Base-by-base conservation (phyloP, 1,140 invertebrate genomes). In the Steinernema feltiae region DNA sequence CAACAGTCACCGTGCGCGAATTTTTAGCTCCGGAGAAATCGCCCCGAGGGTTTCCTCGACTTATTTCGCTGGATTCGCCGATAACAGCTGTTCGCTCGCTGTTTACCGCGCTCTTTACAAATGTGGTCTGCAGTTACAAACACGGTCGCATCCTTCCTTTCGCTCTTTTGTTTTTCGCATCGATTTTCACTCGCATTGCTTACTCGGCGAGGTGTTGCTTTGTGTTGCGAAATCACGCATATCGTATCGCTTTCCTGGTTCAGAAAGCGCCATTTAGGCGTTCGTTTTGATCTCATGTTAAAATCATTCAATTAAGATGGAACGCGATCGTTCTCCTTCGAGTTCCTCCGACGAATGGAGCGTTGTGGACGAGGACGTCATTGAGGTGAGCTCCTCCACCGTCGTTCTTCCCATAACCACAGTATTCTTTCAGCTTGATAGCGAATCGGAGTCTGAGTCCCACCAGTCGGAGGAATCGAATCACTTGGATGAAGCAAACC, bases 341-440 rank as follows among this genome's bases (percentile, higher is more conserved):
- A 27, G 12, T 63, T 63, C 53, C 53, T 63, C 53, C 24, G 53
- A 63, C 53, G 53, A 63, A 27, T 63, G 53, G 53, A 63, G 53
- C 53, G 53, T 63, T 21, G 24, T 63, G 2, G 53, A 63, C 53
- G 53, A 63, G 24, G 53, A 63, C 24, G 7, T 21, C 53, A 63
- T 63, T 21, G 53, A 27, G 53, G 53, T 63, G 24, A 41, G 35
- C 18, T 18, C 35, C 7, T 17, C 3, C 53, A 21, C 41, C n/a
- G 7, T 46, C n/a, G 41, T 12, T 12, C n/a, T n/a, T 12, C 7
- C n/a, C 41, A 7, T 46, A 46, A 46, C 41, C n/a, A n/a, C n/a
- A 46, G 41, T 46, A 27, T 27, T 3, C 7, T 63, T 63, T 63
- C 53, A 63, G 53, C 24, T 15, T 27, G 24, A 63, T 27, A 17